Percentiles rank a stretch among this genome's conserved stretches.
Evolutionary conservation across 2,888 invertebrate genomes (phyloP).

Genomic region (Hydropsyche betteni): DNA sequence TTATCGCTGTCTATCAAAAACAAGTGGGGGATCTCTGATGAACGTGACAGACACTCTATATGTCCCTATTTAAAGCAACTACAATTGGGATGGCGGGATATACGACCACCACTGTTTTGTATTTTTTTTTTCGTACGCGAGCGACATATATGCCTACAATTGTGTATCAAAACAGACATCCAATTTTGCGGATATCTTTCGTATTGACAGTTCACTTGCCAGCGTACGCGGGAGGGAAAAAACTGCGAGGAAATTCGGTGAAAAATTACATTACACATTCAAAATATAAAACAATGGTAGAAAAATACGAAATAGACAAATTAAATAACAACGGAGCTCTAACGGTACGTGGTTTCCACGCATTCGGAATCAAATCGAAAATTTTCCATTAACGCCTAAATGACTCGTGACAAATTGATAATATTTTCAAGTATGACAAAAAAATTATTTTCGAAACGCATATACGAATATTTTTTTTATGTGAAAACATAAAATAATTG

Average conservation of each 20-base stretch:
- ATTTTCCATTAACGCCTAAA: too few relatives aligned
- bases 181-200: conserved; percentile 1
- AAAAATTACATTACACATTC: not conserved
- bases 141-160: not conserved
- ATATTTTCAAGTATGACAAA: too few relatives aligned
- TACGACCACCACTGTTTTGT: not conserved
- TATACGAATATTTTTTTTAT: too few relatives aligned
- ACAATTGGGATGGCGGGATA: not conserved
- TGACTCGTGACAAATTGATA: too few relatives aligned
- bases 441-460: too few relatives aligned
- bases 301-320: too few relatives aligned
- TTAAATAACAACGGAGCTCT: too few relatives aligned
- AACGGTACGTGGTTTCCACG: too few relatives aligned
- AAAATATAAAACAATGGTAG: too few relatives aligned
- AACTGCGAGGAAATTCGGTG: not conserved
- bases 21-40: conserved; percentile 34
- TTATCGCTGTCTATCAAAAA: conserved; percentile 47
- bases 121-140: too few relatives aligned
- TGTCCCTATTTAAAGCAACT: conserved; percentile 42
- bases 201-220: conserved; percentile 1
- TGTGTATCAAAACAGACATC: not conserved
- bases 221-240: not conserved
- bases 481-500: not conserved
- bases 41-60: conserved; percentile 39
- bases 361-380: too few relatives aligned